Base-by-base conservation (phyloP, 2,888 invertebrate genomes). In the Hesperia comma region DNA sequence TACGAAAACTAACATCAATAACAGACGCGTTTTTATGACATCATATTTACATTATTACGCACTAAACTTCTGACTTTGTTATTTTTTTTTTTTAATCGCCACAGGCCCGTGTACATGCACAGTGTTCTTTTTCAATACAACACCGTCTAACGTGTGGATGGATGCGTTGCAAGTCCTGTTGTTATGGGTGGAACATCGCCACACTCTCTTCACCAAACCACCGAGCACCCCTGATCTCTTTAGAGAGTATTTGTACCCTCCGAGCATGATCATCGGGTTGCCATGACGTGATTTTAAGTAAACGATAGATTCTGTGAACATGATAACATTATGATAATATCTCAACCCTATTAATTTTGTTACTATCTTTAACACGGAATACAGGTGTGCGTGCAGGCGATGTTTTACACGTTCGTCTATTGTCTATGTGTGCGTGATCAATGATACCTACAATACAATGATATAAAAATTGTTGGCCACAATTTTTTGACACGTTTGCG, bases 131-230 rank as follows among this genome's bases (percentile, higher is more conserved):
- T 68, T 72, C 0, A 74, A 15, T 21, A 70, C 72, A 57, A 53
- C 46, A 49, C 74, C 58, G 8, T 72, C 68, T 0, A 72, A 12
- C 0, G 77, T 77, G 14, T 69, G 51, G 6, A 77, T 41, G 1
- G 21, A 7, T 0, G 77, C 77, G 8, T 62, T 70, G 54, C 79
- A 80, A 0, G 74, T 73, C 1, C 63, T 66, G 0, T 64, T 67
- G 60, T 73, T 72, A 61, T 80, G 78, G 0, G 77, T 77, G 0
- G 79, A 76, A 55, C 78, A 80, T 4, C 71, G 68, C 79, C 80
- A 80, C 33, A 75, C 70, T 21, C 67, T 72, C 19, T 75, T 81
- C 2, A 57, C 33, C 0, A 51, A 40, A 7, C 61, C 66, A 5
- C 67, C 8, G 10, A 41, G 17, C 3, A 1, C 40, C 6, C 12